A percentile compares a stretch with the other conserved stretches of the same genome.
Evolutionary conservation across 1,140 invertebrate genomes (phyloP).

Genomic region (Whitmania pigra): DNA sequence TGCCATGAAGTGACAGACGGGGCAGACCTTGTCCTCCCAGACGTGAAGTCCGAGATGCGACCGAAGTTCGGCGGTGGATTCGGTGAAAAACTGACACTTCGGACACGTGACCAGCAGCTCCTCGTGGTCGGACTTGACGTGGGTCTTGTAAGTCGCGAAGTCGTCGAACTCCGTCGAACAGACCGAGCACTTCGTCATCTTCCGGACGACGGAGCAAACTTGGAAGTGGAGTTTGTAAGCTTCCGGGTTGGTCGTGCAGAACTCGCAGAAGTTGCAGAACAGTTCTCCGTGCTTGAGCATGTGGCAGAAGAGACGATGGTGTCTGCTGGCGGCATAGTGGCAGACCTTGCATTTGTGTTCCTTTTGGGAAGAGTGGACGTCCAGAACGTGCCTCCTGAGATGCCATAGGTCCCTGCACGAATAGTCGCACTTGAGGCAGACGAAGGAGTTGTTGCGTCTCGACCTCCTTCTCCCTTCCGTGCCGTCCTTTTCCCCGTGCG

Average conservation of each 20-base stretch:
- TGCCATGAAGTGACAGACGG: not conserved
- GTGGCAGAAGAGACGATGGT: slow-evolving; percentile 21
- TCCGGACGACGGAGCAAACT: slow-evolving; percentile 7
- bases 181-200: slow-evolving; percentile 6
- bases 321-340: slow-evolving; percentile 16
- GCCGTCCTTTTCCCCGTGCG: not conserved
- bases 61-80: not conserved
- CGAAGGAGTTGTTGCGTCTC: not conserved
- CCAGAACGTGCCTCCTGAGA: slow-evolving; percentile 19
- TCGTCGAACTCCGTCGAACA: slow-evolving; percentile 7
- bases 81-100: slow-evolving; percentile 2
- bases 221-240: slow-evolving; percentile 16
- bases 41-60: not conserved
- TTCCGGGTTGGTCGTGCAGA: slow-evolving; percentile 13
- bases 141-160: not conserved
- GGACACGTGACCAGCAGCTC: slow-evolving; percentile 10
- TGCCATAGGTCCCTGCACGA: slow-evolving; percentile 23
- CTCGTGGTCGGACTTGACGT: slow-evolving; percentile 9
- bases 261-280: slow-evolving; percentile 22
- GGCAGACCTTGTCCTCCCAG: slow-evolving; percentile 2
- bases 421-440: slow-evolving; percentile 22
- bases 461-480: not conserved
- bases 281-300: slow-evolving; percentile 20
- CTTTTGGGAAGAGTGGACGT: slow-evolving; percentile 19
- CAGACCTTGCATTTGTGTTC: slow-evolving; percentile 21